Percentiles rank a stretch among this genome's conserved stretches.
Evolutionary conservation across 2,888 invertebrate genomes (phyloP).

Genomic region (Asteroscopus sphinx): DNA sequence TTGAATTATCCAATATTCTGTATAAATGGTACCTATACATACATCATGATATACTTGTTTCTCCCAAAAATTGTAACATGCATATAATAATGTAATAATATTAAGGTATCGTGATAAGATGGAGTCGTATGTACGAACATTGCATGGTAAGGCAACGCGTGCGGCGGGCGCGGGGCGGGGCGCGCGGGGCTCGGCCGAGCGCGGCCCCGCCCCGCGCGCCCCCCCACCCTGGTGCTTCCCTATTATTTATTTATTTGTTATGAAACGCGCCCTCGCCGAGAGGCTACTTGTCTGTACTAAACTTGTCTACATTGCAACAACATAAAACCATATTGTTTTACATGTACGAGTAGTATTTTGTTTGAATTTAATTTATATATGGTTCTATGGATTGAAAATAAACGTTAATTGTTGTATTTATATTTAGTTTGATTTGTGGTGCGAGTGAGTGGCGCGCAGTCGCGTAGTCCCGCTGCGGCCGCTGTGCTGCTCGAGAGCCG

Average conservation of each 20-base stretch:
- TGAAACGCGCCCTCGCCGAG: slow-evolving; percentile 46
- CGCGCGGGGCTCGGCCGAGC: slow-evolving; percentile 11
- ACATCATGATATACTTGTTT: slow-evolving; percentile 60
- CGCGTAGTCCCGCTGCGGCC: slow-evolving; percentile 44
- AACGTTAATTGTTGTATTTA: slow-evolving; percentile 88
- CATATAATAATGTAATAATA: slow-evolving; percentile 73
- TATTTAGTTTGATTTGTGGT: slow-evolving; percentile 75
- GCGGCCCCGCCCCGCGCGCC: slow-evolving; percentile 22
- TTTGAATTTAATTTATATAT: slow-evolving; percentile 85
- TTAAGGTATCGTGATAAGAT: slow-evolving; percentile 75
- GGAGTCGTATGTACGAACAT: slow-evolving; percentile 72
- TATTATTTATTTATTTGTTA: slow-evolving; percentile 67
- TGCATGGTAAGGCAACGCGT: slow-evolving; percentile 60
- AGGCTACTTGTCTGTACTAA: slow-evolving; percentile 45
- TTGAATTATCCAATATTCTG: slow-evolving; percentile 71
- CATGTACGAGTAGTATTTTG: slow-evolving; percentile 84
- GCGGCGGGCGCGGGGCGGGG: too few relatives aligned
- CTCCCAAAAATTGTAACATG: slow-evolving; percentile 74
- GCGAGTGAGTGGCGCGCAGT: slow-evolving; percentile 42
- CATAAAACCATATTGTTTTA: slow-evolving; percentile 84
- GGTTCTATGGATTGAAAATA: slow-evolving; percentile 89
- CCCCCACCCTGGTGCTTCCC: slow-evolving; percentile 51
- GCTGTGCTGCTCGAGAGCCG: too few relatives aligned
- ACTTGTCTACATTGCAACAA: slow-evolving; percentile 71
- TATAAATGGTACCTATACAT: slow-evolving; percentile 68